phyloP scores from a whole-genome alignment of 2,113 vertebrate genomes.

The Hystrix brachyura region DNA sequence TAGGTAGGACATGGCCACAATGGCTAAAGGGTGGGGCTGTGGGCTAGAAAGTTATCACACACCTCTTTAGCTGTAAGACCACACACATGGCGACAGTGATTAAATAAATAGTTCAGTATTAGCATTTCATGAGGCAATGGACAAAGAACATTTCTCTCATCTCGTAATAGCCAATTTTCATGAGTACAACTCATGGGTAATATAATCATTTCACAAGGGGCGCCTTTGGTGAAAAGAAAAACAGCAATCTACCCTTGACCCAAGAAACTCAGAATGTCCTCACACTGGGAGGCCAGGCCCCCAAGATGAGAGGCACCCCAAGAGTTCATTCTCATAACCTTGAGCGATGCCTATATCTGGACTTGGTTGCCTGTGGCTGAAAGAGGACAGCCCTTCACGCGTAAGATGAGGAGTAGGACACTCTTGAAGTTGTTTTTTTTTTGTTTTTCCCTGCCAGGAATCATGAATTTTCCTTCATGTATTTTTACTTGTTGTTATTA shows the following conservation, averaged over 20 bases:
- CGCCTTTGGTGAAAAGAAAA: neutral
- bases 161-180: neutral
- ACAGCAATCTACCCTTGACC: neutral
- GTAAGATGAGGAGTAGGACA: neutral
- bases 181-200: neutral
- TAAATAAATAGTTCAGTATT: neutral
- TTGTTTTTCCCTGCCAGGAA: neutral
- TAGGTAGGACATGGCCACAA: neutral
- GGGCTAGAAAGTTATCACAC: neutral
- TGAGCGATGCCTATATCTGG: neutral
- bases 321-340: neutral
- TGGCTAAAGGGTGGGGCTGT: neutral
- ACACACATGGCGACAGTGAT: fast-evolving
- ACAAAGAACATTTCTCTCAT: neutral
- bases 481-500: neutral
- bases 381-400: neutral
- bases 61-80: neutral
- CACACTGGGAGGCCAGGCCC: neutral
- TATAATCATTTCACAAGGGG: neutral
- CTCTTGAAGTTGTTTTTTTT: neutral
- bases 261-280: neutral
- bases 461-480: neutral
- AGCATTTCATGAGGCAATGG: neutral
- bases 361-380: neutral
- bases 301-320: neutral